Evolutionary conservation across 2,888 invertebrate species (phyloP), one percentile per base, ranked within the genome.

Genomic region (Thecophora atra): DNA sequence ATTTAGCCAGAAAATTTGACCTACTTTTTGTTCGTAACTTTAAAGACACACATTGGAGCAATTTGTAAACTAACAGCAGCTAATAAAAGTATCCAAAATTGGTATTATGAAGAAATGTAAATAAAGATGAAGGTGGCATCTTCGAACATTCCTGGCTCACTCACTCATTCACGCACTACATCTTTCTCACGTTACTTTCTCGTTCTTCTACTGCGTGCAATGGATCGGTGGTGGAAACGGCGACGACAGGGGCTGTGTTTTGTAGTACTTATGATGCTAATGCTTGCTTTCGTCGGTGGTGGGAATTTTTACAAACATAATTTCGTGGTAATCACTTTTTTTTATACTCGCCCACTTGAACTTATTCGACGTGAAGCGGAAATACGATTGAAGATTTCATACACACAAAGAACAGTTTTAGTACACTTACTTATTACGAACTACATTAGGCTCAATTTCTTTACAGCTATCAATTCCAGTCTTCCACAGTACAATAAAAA

Each of bases 281-380:
- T 73, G 63, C 69, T 58, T 68, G 65, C 47, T 42, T 37, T 52
- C 52, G 58, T 62, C 52, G 72, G 72, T 67, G 71, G 71, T 71
- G 71, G 65, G 26, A 71, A 64, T 63, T 52, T 58, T 65, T 51
- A 65, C 62, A 44, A 71, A 62, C 26, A 52, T 70, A 70, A 67
- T 71, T 51, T 72, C 58, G 52, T 69, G 66, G 71, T 72, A 67
- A 72, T 72, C 66, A 73, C 65, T 72, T 72, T 26, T 73, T 72
- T 74, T 71, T 73, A 62, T 71, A 70, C 70, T 72, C 75, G 72
- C 72, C 74, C 74, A 75, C 74, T 75, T 74, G 64, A 76, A 75
- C 71, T 76, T 75, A 76, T 75, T 70, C 72, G 75, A 74, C 74
- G 75, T 73, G 75, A 78, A 78, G 76, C 76, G 77, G 72, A 73